Evolutionary conservation across 2,888 invertebrate genomes (phyloP).

Genomic region (Nebria brevicollis): DNA sequence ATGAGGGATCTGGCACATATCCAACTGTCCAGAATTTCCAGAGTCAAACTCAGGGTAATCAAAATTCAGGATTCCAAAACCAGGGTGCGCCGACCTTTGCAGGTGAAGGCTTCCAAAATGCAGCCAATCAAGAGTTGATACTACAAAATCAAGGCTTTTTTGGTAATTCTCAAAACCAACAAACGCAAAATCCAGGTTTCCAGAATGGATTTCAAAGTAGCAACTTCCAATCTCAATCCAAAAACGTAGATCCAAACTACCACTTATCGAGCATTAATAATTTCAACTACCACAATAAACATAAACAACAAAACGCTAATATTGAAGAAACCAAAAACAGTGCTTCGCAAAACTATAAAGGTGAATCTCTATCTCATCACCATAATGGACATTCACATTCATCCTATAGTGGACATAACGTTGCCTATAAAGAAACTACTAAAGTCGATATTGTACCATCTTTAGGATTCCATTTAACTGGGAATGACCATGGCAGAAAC

Average conservation of each 20-base stretch:
- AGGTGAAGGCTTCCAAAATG: background rate
- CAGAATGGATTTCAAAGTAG: conserved; percentile 15
- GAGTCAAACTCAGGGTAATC: background rate
- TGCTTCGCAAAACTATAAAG: conserved; percentile 21
- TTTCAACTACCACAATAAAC: conserved; percentile 5
- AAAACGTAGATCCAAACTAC: conserved; percentile 14
- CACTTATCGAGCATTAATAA: conserved; percentile 5
- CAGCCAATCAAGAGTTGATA: background rate
- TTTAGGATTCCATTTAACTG: conserved; percentile 58
- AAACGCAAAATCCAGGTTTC: conserved; percentile 10
- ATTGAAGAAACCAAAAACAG: conserved; percentile 13
- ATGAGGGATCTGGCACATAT: background rate
- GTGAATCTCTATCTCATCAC: conserved; percentile 21
- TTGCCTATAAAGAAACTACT: conserved; percentile 25
- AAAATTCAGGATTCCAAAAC: background rate
- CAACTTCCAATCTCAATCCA: background rate
- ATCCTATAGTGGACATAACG: conserved; percentile 23
- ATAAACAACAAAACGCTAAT: conserved; percentile 17
- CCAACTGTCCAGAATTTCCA: background rate
- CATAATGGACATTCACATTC: conserved; percentile 29
- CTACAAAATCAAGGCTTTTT: background rate
- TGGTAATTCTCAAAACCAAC: background rate
- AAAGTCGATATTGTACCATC: conserved; percentile 60
- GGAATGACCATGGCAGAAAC: conserved; percentile 56
- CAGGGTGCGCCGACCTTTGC: background rate